Evolutionary conservation across 2,797 vertebrate genomes (phyloP).

Genomic region (Alosa sapidissima): DNA sequence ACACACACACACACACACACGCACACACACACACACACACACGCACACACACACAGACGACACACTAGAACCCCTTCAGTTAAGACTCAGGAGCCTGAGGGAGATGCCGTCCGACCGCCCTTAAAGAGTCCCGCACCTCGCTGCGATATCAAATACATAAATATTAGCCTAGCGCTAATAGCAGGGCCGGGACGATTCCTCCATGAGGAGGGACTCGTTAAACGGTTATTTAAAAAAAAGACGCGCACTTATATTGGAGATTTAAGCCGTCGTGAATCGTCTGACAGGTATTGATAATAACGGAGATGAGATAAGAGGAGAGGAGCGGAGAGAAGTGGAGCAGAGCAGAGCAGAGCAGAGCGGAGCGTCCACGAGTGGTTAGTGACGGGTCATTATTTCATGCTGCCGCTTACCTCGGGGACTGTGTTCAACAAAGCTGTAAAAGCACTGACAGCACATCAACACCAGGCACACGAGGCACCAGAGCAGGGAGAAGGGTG

Average conservation of each 20-base stretch:
- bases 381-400: constrained; percentile 24
- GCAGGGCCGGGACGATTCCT: not conserved
- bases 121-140: not conserved
- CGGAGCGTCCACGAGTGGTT: not conserved
- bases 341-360: not conserved
- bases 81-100: not conserved
- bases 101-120: not conserved
- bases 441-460: constrained; percentile 13
- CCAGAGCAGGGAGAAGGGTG: not conserved
- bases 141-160: not conserved
- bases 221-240: not conserved
- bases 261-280: not conserved
- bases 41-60: not conserved
- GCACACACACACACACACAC: not conserved
- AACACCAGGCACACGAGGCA: not conserved
- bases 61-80: not conserved
- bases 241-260: not conserved
- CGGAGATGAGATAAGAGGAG: not conserved
- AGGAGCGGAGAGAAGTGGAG: too few species aligned
- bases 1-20: not conserved
- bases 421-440: constrained; percentile 21
- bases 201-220: not conserved
- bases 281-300: constrained; percentile 23
- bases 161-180: not conserved
- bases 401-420: not conserved